Evolutionary conservation across 1,140 invertebrate genomes (phyloP).

Genomic region (Melanaphis sacchari): DNA sequence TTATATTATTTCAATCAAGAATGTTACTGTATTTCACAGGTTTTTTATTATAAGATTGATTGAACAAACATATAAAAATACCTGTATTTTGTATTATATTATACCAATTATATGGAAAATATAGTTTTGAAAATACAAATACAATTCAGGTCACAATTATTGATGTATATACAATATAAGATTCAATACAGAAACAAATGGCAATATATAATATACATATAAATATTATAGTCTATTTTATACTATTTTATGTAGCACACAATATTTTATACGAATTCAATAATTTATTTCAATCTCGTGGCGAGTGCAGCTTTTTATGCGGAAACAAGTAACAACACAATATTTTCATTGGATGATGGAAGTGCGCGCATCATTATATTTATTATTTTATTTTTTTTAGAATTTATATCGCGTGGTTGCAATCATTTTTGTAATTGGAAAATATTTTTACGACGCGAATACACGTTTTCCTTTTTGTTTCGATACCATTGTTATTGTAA

Average conservation of each 20-base stretch:
- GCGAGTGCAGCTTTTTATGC: not conserved
- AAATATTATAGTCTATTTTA: not conserved
- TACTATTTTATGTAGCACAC: not conserved
- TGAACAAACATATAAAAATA: not conserved
- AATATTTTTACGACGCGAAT: slow-evolving; percentile 31
- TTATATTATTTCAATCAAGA: not conserved
- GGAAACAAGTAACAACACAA: not conserved
- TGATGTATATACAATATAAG: not conserved
- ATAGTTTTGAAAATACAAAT: not conserved
- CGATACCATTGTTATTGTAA: not conserved
- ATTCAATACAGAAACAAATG: not conserved
- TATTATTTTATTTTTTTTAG: not conserved
- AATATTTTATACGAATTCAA: not conserved
- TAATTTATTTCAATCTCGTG: not conserved
- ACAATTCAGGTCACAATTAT: not conserved
- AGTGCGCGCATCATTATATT: not conserved
- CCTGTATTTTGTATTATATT: not conserved
- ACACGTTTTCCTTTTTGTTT: not conserved
- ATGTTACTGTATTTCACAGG: not conserved
- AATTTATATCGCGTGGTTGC: not conserved
- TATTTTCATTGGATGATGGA: not conserved
- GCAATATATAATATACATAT: not conserved
- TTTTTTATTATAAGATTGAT: not conserved
- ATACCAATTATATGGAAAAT: not conserved
- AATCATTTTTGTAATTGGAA: slow-evolving; percentile 28